Conservation (phyloP, 2,113 vertebrate species). For the Pelobates fuscus region DNA sequence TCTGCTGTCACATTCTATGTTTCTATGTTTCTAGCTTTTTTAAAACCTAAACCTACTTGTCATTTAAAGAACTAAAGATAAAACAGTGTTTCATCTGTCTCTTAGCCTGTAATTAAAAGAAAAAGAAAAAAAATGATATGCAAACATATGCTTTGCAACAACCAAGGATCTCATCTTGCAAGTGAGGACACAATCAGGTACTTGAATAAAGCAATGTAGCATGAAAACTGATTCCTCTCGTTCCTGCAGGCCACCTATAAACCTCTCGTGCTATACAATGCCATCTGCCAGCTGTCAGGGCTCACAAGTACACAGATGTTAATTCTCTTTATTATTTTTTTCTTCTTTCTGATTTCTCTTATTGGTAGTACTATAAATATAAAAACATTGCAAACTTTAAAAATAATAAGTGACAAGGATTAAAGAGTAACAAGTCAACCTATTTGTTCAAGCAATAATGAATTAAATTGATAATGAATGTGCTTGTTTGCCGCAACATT, state of each 20-base stretch:
- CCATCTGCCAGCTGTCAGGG: constrained; percentile 43
- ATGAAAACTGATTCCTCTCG: constrained; percentile 40
- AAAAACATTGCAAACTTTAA: too few species aligned
- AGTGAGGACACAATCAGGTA: constrained; percentile 35
- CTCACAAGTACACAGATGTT: constrained; percentile 31
- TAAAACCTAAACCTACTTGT: too few species aligned
- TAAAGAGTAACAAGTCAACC: too few species aligned
- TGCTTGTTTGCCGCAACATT: too few species aligned
- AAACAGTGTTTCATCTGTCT: background rate
- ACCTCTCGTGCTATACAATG: constrained; percentile 21
- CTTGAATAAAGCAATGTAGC: background rate
- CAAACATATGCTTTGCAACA: constrained; percentile 36
- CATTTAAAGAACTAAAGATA: background rate
- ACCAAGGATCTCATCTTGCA: constrained; percentile 16
- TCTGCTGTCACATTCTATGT: too few species aligned
- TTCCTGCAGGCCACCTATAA: constrained; percentile 48
- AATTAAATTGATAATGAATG: too few species aligned
- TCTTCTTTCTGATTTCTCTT: constrained; percentile 9
- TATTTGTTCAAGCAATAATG: too few species aligned
- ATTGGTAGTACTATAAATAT: background rate
- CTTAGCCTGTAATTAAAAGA: background rate
- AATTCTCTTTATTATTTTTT: constrained; percentile 13
- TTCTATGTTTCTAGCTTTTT: too few species aligned
- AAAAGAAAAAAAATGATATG: background rate
- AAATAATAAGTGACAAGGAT: too few species aligned